A percentile compares a stretch with the other conserved stretches of the same genome.
Evolutionary conservation across 2,888 invertebrate genomes (phyloP).

Genomic region (Epirrhoe alternata): DNA sequence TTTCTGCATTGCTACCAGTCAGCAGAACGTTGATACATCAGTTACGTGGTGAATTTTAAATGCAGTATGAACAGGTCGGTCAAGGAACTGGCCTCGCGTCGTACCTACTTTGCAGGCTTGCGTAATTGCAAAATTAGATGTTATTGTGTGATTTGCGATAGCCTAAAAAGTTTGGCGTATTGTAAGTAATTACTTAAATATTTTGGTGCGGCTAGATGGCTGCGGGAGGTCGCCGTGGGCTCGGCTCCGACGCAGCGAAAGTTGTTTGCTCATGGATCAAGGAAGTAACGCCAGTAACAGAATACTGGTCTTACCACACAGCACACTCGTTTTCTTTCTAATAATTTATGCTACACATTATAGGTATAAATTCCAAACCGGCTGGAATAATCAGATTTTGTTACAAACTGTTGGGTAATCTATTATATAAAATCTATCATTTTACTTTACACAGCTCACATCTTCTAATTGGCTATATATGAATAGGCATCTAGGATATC

Average conservation of each 20-base stretch:
- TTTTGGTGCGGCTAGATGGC: constrained; percentile 45
- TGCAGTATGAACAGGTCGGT: constrained; percentile 41
- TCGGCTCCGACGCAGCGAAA: constrained; percentile 63
- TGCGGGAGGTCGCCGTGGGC: constrained; percentile 50
- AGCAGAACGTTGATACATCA: constrained; percentile 33
- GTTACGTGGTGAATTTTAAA: constrained; percentile 50
- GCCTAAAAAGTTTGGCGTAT: constrained; percentile 31
- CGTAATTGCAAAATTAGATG: constrained; percentile 54
- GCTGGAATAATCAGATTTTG: constrained; percentile 10
- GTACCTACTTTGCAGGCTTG: constrained; percentile 54
- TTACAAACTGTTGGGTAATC: constrained; percentile 5
- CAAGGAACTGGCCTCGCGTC: constrained; percentile 47
- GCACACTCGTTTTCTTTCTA: constrained; percentile 40
- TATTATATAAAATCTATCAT: background rate
- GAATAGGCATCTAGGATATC: background rate
- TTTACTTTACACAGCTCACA: background rate
- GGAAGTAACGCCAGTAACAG: constrained; percentile 67
- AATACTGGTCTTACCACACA: constrained; percentile 59
- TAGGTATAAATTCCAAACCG: constrained; percentile 11
- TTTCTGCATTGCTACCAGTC: constrained; percentile 44
- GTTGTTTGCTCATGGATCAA: constrained; percentile 78
- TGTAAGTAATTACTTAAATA: constrained; percentile 34
- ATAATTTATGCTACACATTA: constrained; percentile 23
- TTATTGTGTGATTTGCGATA: constrained; percentile 19
- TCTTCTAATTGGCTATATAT: background rate